Conservation (phyloP, 1,140 invertebrate species). For the Neodiprion fabricii region DNA sequence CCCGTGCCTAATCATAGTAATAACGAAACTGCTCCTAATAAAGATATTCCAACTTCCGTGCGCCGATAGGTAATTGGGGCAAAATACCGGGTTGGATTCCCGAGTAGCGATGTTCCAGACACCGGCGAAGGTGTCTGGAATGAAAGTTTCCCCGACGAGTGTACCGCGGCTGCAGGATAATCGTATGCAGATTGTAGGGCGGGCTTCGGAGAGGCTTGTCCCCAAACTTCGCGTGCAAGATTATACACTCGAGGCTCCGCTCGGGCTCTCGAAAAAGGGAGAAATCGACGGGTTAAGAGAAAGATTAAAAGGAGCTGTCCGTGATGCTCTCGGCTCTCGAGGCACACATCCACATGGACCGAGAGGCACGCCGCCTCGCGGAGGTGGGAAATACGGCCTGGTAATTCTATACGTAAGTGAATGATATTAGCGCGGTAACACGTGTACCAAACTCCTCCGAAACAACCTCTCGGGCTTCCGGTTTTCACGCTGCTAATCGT, state of each 20-base stretch:
- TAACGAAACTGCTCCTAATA: no score
- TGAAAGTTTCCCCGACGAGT: constrained; percentile 8
- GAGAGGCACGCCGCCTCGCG: no score
- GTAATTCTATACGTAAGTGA: constrained; percentile 4
- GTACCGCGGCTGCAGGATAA: constrained; percentile 24
- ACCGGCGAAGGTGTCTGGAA: not conserved
- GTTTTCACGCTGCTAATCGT: no score
- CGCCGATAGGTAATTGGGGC: no score
- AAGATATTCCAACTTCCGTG: no score
- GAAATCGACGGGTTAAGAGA: constrained; percentile 11
- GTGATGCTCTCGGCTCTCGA: not conserved
- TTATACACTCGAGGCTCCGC: constrained; percentile 41
- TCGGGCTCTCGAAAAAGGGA: constrained; percentile 11
- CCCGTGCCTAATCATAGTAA: no score
- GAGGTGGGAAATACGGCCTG: no score
- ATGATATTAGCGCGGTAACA: constrained; percentile 49
- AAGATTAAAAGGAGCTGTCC: constrained; percentile 10
- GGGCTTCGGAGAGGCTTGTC: constrained; percentile 37
- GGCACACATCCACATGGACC: no score
- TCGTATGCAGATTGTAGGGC: constrained; percentile 48
- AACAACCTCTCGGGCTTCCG: not conserved
- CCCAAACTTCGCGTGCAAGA: constrained; percentile 45
- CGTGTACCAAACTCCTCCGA: constrained; percentile 36
- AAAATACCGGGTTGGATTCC: no score
- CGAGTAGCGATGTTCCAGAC: not conserved